Percentiles rank a stretch among this genome's conserved stretches.
phyloP scores from a whole-genome alignment of 1,140 invertebrate genomes.

The Drosophila sturtevanti region DNA sequence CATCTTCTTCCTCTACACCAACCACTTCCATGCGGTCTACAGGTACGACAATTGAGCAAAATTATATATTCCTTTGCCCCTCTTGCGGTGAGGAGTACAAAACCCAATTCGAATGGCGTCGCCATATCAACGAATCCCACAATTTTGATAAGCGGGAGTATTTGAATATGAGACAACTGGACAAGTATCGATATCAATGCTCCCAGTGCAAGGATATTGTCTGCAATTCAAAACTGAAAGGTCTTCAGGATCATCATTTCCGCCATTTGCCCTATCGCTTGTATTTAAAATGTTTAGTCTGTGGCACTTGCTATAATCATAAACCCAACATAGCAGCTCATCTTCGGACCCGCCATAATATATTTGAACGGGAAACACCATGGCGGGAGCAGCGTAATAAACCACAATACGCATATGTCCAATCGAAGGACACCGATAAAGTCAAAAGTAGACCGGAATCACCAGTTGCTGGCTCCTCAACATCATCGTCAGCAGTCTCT shows the following conservation, averaged over 20 bases:
- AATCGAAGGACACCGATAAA: slow-evolving; percentile 31
- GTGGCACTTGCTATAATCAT: slow-evolving; percentile 79
- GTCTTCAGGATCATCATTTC: slow-evolving; percentile 77
- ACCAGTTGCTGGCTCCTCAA: neutral
- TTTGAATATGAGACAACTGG: slow-evolving; percentile 70
- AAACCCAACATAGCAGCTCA: slow-evolving; percentile 76
- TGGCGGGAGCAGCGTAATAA: slow-evolving; percentile 38
- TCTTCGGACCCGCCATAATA: slow-evolving; percentile 66
- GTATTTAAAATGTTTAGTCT: slow-evolving; percentile 74
- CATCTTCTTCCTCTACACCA: neutral
- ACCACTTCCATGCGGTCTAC: neutral
- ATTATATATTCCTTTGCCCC: slow-evolving; percentile 73
- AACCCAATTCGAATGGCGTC: slow-evolving; percentile 74
- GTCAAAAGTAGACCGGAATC: slow-evolving; percentile 17
- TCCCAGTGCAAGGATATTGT: slow-evolving; percentile 71
- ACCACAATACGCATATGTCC: slow-evolving; percentile 24
- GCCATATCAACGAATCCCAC: slow-evolving; percentile 75
- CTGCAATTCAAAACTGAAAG: slow-evolving; percentile 73
- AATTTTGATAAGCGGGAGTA: slow-evolving; percentile 74
- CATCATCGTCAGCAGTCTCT: slow-evolving; percentile 11
- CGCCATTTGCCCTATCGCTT: slow-evolving; percentile 69
- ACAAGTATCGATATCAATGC: slow-evolving; percentile 76
- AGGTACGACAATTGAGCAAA: slow-evolving; percentile 58
- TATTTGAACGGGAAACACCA: slow-evolving; percentile 47
- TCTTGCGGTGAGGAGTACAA: slow-evolving; percentile 71